Base-by-base conservation (phyloP, 2,113 vertebrate species). In the Antennarius striatus region DNA sequence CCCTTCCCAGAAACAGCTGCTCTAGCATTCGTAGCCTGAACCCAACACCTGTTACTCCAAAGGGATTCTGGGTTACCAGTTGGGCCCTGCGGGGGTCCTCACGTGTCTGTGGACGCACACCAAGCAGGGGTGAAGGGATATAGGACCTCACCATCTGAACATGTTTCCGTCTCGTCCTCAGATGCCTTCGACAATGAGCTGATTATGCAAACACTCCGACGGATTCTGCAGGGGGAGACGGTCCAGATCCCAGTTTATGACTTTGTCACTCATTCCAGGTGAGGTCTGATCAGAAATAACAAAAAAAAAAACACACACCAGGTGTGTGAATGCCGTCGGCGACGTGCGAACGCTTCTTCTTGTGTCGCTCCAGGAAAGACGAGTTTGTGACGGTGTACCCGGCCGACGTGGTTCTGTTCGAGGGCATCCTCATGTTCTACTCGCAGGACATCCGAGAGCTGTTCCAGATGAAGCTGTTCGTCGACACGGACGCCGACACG, bases 381-480 rank as follows among this genome's bases (percentile, higher is more conserved):
- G 96, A 99, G 91, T 94, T 95, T 1, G 91, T 99, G 57, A 97
- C 94, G 0, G 93, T 99, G 39, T 99, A 98, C 83, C 97, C 97
- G 0, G 97, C 97, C 0, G 97, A 99, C 0, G 97, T 99, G 83
- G 96, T 99, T 75, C 94, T 99, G 59, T 98, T 99, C 0, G 97
- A 99, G 77, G 97, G 97, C 49, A 99, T 99, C 74, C 91, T 99
- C 85, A 96, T 96, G 84, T 99, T 99, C 91, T 99, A 99, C 89
- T 94, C 93, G 1, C 96, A 98, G 90, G 95, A 99, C 72, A 95
- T 99, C 72, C 89, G 97, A 69, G 97, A 99, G 72, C 91, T 99
- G 32, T 99, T 99, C 86, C 96, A 98, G 86, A 98, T 99, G 97
- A 99, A 99, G 83, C 94, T 99, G 12, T 99, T 99, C 0, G 97